A percentile compares a stretch with the other conserved stretches of the same genome.
phyloP scores from a whole-genome alignment of 2,113 vertebrate genomes.

The Quiscalus mexicanus region DNA sequence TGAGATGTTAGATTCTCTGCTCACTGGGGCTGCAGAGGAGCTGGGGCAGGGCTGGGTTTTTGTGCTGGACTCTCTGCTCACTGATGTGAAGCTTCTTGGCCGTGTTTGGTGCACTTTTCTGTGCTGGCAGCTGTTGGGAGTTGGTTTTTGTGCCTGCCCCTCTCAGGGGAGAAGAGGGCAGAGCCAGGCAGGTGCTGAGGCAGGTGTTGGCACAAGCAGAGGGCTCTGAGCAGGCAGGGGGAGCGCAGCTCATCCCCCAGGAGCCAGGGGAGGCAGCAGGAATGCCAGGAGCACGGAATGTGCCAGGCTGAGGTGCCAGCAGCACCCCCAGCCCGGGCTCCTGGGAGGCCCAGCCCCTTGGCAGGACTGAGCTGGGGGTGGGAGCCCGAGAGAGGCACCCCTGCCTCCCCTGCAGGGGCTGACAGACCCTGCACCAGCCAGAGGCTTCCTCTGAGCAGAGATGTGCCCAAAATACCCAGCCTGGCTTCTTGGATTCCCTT shows the following conservation, averaged over 20 bases:
- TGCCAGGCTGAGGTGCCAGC: not conserved
- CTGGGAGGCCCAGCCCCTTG: not conserved
- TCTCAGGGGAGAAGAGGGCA: not conserved
- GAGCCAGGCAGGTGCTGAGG: not conserved
- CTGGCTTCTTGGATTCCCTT: not conserved
- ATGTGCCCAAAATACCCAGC: slow-evolving; percentile 6
- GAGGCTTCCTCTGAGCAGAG: not conserved
- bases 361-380: not conserved
- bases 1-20: not conserved
- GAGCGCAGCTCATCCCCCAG: not conserved
- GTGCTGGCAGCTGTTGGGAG: not conserved
- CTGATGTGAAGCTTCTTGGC: not conserved
- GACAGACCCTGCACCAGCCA: not conserved
- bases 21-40: rapidly evolving
- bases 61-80: too few species aligned
- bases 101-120: rapidly evolving
- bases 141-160: not conserved
- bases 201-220: not conserved
- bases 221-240: not conserved
- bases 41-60: not conserved
- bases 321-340: not conserved
- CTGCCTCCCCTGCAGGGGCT: not conserved
- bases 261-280: not conserved
- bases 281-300: not conserved
- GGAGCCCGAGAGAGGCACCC: not conserved